phyloP scores from a whole-genome alignment of 1,140 invertebrate genomes.

The Megalopta genalis region DNA sequence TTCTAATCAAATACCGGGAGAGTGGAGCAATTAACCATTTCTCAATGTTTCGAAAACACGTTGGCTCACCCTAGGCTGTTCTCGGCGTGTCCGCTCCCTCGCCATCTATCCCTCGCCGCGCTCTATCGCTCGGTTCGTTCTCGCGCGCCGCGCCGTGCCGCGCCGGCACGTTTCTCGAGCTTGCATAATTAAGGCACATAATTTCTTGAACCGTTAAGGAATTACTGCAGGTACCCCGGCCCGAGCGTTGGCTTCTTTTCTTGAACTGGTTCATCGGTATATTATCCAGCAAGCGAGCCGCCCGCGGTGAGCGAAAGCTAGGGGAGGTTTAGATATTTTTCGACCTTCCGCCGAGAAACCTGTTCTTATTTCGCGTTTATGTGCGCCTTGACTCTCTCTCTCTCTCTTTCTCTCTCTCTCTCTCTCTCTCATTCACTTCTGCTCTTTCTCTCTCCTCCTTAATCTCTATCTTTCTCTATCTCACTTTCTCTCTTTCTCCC shows the following conservation, averaged over 20 bases:
- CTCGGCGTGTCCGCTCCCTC: too few species aligned
- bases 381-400: slow-evolving; percentile 1
- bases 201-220: slow-evolving; percentile 63
- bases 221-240: slow-evolving; percentile 38
- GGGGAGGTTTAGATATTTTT: slow-evolving; percentile 43
- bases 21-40: slow-evolving; percentile 56
- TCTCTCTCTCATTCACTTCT: too few species aligned
- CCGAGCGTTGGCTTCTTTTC: slow-evolving; percentile 43
- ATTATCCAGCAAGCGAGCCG: background rate
- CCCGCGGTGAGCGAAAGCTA: slow-evolving; percentile 4
- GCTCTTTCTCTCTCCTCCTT: background rate
- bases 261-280: slow-evolving; percentile 55
- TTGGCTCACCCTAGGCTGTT: background rate
- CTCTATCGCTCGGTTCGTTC: slow-evolving; percentile 3
- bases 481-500: background rate
- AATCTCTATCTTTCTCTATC: background rate
- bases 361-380: slow-evolving; percentile 51
- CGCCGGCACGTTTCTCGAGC: slow-evolving; percentile 8
- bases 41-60: slow-evolving; percentile 51
- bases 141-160: background rate
- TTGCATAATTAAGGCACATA: slow-evolving; percentile 56
- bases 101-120: background rate
- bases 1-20: slow-evolving; percentile 51
- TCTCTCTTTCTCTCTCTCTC: too few species aligned
- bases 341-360: slow-evolving; percentile 32